Percentiles rank a stretch among this genome's conserved stretches.
Conservation (phyloP, 1,140 invertebrate species). For the Zaprionus davidi region DNA sequence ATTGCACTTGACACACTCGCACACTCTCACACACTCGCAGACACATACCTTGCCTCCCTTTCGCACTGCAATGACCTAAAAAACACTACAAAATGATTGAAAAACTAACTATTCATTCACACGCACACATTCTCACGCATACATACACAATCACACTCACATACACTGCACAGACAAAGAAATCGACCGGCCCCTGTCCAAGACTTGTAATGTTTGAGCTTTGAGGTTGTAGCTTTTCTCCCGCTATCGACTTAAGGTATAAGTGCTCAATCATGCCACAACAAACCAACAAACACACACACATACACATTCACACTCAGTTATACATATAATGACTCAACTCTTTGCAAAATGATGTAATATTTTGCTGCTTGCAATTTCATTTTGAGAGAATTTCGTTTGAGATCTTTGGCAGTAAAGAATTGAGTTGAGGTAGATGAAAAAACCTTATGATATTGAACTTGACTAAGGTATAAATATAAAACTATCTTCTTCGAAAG, state of each 20-base stretch:
- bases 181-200: constrained; percentile 32
- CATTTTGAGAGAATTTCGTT: constrained; percentile 59
- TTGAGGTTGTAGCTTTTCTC: constrained; percentile 66
- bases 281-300: constrained; percentile 23
- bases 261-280: constrained; percentile 73
- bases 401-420: constrained; percentile 32
- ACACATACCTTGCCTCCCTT: constrained; percentile 19
- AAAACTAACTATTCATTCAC: constrained; percentile 57
- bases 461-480: background rate
- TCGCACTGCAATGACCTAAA: constrained; percentile 67
- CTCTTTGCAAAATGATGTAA: constrained; percentile 66
- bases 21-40: constrained; percentile 10
- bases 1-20: constrained; percentile 75
- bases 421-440: background rate
- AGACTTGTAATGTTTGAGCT: constrained; percentile 58
- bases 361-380: constrained; percentile 16
- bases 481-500: no score
- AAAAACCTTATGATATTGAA: no score
- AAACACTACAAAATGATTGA: constrained; percentile 26
- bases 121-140: constrained; percentile 29
- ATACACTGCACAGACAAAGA: background rate
- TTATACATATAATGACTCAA: constrained; percentile 54
- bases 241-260: constrained; percentile 40
- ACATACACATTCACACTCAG: background rate
- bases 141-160: constrained; percentile 1